phyloP scores from a whole-genome alignment of 2,797 vertebrate genomes.

The Mastacembelus armatus region DNA sequence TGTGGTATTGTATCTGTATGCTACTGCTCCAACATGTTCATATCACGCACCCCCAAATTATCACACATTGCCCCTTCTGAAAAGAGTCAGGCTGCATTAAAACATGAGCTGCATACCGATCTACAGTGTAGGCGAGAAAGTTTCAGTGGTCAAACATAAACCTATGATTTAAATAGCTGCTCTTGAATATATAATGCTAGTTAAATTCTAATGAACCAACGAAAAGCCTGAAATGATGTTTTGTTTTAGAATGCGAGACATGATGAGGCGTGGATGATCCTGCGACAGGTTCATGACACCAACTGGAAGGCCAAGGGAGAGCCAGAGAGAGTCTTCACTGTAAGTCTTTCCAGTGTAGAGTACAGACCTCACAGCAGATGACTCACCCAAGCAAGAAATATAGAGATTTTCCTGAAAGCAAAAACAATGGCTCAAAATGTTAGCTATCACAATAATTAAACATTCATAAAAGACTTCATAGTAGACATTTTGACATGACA shows the following conservation, averaged over 20 bases:
- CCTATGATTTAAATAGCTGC: not conserved
- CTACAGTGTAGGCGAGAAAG: constrained; percentile 19
- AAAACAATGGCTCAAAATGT: too few species aligned
- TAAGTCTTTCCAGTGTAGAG: too few species aligned
- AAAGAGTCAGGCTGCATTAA: constrained; percentile 49
- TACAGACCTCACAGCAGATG: too few species aligned
- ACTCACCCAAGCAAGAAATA: too few species aligned
- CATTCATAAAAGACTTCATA: too few species aligned
- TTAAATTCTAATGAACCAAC: not conserved
- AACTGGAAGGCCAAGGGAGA: constrained; percentile 96
- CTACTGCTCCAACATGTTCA: constrained; percentile 50
- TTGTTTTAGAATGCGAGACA: constrained; percentile 91
- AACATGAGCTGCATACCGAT: constrained; percentile 29
- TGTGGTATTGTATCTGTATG: constrained; percentile 73
- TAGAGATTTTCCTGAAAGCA: too few species aligned
- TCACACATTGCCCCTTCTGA: constrained; percentile 48
- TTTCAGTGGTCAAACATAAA: not conserved
- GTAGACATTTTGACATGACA: too few species aligned
- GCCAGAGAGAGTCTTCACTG: constrained; percentile 95
- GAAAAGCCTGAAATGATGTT: constrained; percentile 22
- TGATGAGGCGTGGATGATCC: constrained; percentile 98
- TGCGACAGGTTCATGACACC: constrained; percentile 95
- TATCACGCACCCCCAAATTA: constrained; percentile 44
- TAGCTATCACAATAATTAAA: too few species aligned
- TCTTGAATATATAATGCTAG: not conserved